Evolutionary conservation across 1,140 invertebrate genomes (phyloP), one percentile per base, ranked within the genome.

Genomic region (Globodera rostochiensis): DNA sequence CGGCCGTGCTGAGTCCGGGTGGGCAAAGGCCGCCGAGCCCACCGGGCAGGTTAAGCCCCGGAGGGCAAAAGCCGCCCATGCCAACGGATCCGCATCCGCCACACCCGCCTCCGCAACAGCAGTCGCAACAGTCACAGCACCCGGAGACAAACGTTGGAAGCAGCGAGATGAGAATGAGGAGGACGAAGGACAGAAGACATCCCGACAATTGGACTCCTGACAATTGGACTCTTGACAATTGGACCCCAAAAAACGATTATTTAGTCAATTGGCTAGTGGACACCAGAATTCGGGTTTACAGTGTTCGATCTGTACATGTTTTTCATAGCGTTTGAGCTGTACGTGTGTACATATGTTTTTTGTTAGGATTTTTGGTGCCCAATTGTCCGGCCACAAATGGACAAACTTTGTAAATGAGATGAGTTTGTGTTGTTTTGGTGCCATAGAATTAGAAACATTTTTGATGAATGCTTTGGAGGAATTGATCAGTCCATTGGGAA

Each of bases 121-220:
- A 76, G 3, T 66, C 74, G 21, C 74, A 76, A 76, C 74, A 76
- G 66, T 76, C 74, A 76, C 74, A 76, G 53, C 74, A 76, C 45
- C 13, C 49, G 45, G 36, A 64, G 8, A 76, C 74, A 46, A 21
- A 60, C 1, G 7, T 45, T 1, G 21, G 15, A 19, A n/a, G 46
- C 8, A n/a, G 7, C 36, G 66, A 64, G 15, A 64, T 19, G 57
- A 64, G 11, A 13, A 53, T 53, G 50, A 53, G 50, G 50, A 53
- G 50, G 50, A 53, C 50, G 50, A 53, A 53, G 11, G 57, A 64
- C 57, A 15, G 6, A 64, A 19, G 57, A 64, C 57, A 64, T 15
- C 13, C 11, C 3, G 11, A 19, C 57, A 64, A 64, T 6, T 6
- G 19, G 13, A 19, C 13, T 19, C 13, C 6, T 11, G 57, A 64